Conservation (phyloP, 2,113 vertebrate species). For the rat (Rattus norvegicus) region DNA sequence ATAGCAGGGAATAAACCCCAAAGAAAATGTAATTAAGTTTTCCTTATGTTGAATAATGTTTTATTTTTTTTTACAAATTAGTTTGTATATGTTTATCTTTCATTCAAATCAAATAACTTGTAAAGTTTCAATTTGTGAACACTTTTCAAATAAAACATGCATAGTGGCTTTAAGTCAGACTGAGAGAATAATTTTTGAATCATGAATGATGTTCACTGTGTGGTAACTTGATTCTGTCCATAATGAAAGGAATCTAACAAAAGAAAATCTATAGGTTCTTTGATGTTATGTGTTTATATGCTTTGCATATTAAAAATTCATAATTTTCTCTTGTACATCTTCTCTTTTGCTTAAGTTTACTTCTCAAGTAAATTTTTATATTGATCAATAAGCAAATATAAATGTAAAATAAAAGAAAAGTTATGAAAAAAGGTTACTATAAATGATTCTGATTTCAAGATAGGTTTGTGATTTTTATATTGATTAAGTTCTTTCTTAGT, state of each 20-base stretch:
- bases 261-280: not conserved
- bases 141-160: not conserved
- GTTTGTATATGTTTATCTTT: not conserved
- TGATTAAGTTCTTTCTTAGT: not conserved
- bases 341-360: not conserved
- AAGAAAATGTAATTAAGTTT: not conserved
- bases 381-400: not conserved
- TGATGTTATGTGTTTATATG: not conserved
- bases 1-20: accelerated
- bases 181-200: not conserved
- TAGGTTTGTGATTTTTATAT: not conserved
- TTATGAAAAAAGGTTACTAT: not conserved
- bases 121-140: not conserved
- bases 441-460: not conserved
- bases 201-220: no score
- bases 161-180: not conserved
- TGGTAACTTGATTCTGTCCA: not conserved
- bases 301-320: not conserved
- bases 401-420: not conserved
- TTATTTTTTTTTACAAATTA: not conserved
- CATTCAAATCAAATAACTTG: not conserved
- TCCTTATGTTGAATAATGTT: not conserved
- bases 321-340: no score
- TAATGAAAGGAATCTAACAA: not conserved
- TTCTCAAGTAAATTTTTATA: not conserved